Base-by-base conservation (phyloP, 2,797 vertebrate species). In the Siniperca undulata region DNA sequence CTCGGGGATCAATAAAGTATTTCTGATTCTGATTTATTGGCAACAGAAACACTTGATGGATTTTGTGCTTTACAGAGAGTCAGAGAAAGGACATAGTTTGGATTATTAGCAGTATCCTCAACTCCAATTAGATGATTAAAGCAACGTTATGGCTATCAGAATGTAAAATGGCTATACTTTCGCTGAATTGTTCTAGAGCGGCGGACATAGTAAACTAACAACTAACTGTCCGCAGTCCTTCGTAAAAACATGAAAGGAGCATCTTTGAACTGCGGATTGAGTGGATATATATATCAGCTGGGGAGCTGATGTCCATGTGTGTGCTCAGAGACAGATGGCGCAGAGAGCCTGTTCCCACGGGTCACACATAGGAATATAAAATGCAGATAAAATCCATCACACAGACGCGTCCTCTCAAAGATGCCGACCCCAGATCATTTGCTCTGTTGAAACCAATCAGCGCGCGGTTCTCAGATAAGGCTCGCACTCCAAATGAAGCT, bases 271-370 rank as follows among this genome's bases (percentile, higher is more conserved):
- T 8, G 38, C n/a, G 65, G 19, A 42, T 50, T 52, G 48, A 60
- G n/a, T 81, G 36, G 59, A 73, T 67, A 72, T 82, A 38, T 78
- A 1, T 66, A 24, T 77, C 11, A 53, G 74, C 64, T 56, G 12
- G 0, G 61, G 40, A 86, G 87, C 82, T 7, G n/a, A 74, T 81
- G 88, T 91, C 88, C 88, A 91, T 91, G 90, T 93, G 90, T 93
- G 92, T 89, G 88, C 82, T 86, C 76, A 46, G 84, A 84, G 83
- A 75, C 93, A 95, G 93, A 94, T 95, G 93, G 92, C 13, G 73
- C 74, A 53, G 77, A 82, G 80, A 91, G 88, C 68, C 73, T 12
- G 89, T 92, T 94, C 91, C 93, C 93, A 93, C 88, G 90, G 85
- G 84, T 89, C 83, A 81, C 86, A 90, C 87, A 66, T 53, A 82